A percentile compares a stretch with the other conserved stretches of the same genome.
phyloP scores from a whole-genome alignment of 1,140 invertebrate genomes.

The Lordiphosa clarofinis region DNA sequence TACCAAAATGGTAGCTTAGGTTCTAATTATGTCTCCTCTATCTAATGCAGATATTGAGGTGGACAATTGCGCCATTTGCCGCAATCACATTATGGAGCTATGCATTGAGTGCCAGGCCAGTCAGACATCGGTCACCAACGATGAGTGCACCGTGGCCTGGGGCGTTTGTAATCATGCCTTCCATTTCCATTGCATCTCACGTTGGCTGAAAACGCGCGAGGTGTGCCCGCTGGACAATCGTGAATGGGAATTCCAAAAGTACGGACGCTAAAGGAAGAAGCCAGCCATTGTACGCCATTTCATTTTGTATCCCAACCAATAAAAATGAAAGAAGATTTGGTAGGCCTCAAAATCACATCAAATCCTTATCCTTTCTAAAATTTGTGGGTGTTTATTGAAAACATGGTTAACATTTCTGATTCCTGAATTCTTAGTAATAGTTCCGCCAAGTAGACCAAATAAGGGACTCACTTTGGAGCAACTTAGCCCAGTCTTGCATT shows the following conservation, averaged over 20 bases:
- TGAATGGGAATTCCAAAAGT: constrained; percentile 99
- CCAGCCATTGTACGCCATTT: too few relatives aligned
- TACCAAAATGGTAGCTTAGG: too few relatives aligned
- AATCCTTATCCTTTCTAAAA: too few relatives aligned
- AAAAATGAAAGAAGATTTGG: constrained; percentile 1
- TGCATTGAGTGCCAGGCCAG: constrained; percentile 99
- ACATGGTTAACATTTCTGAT: too few relatives aligned
- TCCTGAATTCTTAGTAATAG: too few relatives aligned
- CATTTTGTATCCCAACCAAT: constrained; percentile 18
- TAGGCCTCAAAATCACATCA: too few relatives aligned
- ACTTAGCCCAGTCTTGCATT: too few relatives aligned
- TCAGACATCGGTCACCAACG: constrained; percentile 97
- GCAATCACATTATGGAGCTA: constrained; percentile 99
- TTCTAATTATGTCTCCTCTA: too few relatives aligned
- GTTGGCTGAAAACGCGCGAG: constrained; percentile 99
- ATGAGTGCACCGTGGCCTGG: constrained; percentile 99
- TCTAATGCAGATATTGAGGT: constrained; percentile 95
- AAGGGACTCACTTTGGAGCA: too few relatives aligned
- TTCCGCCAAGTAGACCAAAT: too few relatives aligned
- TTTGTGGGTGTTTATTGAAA: too few relatives aligned
- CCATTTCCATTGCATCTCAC: constrained; percentile 99
- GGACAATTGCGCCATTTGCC: constrained; percentile 99
- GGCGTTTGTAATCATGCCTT: constrained; percentile 99
- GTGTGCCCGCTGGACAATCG: constrained; percentile 99
- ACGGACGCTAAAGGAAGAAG: constrained; percentile 69